Evolutionary conservation across 2,888 invertebrate genomes (phyloP).

Genomic region (Pristionchus arcanus): DNA sequence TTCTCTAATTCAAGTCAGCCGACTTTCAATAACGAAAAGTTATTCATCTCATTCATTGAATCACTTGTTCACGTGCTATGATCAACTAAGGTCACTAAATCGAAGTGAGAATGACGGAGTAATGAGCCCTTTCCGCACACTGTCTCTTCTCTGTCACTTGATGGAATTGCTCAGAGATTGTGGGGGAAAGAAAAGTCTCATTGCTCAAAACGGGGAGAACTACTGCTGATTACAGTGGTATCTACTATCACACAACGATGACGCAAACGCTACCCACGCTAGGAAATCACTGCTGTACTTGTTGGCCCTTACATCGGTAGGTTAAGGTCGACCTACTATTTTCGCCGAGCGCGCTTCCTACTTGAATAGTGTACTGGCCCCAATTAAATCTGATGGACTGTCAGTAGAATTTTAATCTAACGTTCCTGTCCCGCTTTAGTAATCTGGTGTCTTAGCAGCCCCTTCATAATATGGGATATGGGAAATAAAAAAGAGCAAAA

Average conservation of each 20-base stretch:
- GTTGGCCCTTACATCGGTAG: background rate
- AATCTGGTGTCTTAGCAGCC: background rate
- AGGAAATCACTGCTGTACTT: background rate
- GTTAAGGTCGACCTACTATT: background rate
- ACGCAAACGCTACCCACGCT: background rate
- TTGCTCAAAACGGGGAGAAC: no score
- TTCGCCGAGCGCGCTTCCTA: no score
- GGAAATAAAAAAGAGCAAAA: background rate
- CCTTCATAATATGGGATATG: background rate
- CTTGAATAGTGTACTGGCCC: no score
- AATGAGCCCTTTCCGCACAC: no score
- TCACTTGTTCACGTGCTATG: background rate
- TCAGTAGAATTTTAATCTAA: no score
- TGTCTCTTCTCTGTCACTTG: no score
- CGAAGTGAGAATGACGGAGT: background rate
- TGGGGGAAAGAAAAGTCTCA: no score
- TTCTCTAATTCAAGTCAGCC: background rate
- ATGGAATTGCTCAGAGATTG: background rate
- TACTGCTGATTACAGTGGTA: background rate
- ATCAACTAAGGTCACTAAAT: slow-evolving; percentile 6
- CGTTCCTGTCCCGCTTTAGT: no score
- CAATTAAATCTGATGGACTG: no score
- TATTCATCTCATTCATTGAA: background rate
- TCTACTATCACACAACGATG: background rate
- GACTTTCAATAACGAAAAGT: background rate